Evolutionary conservation across 2,888 invertebrate genomes (phyloP).

Genomic region (Parasteatoda lunata): DNA sequence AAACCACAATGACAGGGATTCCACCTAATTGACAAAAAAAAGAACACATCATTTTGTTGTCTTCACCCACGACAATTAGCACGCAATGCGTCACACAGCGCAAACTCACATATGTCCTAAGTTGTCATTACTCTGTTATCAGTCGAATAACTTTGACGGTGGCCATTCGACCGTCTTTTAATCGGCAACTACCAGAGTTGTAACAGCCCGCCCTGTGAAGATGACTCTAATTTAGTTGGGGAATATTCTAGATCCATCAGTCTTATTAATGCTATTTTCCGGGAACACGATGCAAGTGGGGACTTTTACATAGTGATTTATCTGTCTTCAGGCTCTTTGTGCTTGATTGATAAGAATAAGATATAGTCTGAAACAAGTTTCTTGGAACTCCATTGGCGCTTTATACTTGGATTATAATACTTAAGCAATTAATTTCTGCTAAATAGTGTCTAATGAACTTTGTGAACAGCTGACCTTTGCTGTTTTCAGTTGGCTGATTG

Average conservation of each 20-base stretch:
- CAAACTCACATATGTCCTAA: background rate
- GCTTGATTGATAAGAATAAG: constrained; percentile 1
- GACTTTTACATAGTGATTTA: background rate
- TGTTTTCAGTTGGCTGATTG: too few species aligned
- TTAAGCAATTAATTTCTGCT: too few species aligned
- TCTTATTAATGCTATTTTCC: constrained; percentile 34
- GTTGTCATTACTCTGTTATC: constrained; percentile 1
- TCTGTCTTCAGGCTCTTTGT: background rate
- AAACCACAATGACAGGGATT: too few species aligned
- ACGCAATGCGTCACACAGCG: background rate
- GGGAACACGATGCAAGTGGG: background rate
- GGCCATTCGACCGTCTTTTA: background rate
- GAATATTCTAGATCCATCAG: constrained; percentile 15
- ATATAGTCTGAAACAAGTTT: background rate
- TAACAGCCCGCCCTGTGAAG: background rate
- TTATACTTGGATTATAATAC: too few species aligned
- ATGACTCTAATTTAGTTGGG: constrained; percentile 27
- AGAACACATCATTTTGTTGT: background rate
- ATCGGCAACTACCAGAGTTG: background rate
- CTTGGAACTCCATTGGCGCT: too few species aligned
- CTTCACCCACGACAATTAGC: background rate
- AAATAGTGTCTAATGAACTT: too few species aligned
- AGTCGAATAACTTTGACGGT: background rate
- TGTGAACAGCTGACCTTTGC: too few species aligned
- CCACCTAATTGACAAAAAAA: background rate